A percentile compares a stretch with the other conserved stretches of the same genome.
phyloP scores from a whole-genome alignment of 2,113 vertebrate species.

The Kobus ellipsiprymnus region DNA sequence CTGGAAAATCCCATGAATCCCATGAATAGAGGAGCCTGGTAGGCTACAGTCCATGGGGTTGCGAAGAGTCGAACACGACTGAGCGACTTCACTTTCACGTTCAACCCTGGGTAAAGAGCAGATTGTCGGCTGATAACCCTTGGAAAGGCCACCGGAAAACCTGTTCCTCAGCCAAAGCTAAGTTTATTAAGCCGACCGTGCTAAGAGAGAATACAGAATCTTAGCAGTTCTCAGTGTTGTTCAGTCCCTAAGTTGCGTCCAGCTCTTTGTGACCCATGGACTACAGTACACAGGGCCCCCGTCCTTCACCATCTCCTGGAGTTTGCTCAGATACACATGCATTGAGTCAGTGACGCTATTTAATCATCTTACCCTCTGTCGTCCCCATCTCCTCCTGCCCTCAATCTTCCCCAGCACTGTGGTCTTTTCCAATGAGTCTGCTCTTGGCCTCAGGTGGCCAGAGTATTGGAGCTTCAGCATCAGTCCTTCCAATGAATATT shows the following conservation, averaged over 20 bases:
- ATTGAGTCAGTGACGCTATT: fast-evolving
- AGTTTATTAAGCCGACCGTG: neutral
- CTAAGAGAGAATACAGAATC: neutral
- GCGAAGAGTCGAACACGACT: too few relatives aligned
- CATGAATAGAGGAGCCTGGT: too few relatives aligned
- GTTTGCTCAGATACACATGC: neutral
- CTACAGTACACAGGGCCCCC: fast-evolving
- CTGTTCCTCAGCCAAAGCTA: neutral
- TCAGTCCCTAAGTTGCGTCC: neutral
- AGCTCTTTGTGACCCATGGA: neutral
- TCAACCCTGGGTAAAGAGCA: neutral
- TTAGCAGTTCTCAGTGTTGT: neutral
- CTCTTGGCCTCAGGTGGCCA: neutral
- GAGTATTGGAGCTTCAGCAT: neutral
- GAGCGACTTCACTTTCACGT: too few relatives aligned
- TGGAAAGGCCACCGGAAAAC: neutral
- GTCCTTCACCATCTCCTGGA: neutral
- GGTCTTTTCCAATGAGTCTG: neutral
- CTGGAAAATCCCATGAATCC: too few relatives aligned
- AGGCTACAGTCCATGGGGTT: too few relatives aligned
- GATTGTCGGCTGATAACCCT: neutral
- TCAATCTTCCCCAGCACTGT: neutral
- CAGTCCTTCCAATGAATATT: neutral
- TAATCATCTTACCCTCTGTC: neutral
- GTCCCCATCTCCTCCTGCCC: neutral